These are phyloP conservation scores for Macropodus opercularis DNA, from an alignment of 2,797 vertebrate genomes.

Conservation along the genomic window DNA sequence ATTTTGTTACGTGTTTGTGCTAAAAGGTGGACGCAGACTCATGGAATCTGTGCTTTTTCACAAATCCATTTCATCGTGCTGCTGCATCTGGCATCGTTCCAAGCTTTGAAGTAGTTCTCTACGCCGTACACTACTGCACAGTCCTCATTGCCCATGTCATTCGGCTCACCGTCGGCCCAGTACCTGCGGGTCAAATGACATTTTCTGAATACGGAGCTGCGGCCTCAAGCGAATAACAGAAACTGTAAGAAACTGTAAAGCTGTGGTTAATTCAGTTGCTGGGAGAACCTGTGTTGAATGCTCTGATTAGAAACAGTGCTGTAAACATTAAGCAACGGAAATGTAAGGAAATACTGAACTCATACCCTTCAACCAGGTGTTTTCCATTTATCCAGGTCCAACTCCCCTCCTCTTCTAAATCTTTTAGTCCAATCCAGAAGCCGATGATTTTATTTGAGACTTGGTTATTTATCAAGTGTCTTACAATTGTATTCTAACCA, in stretches of 20 bases:
- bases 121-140: constrained; percentile 42
- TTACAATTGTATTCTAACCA: constrained; percentile 41
- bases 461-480: neutral
- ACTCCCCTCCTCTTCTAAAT: constrained; percentile 27
- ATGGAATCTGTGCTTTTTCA: constrained; percentile 28
- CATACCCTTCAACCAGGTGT: constrained; percentile 57
- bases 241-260: neutral
- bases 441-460: accelerated
- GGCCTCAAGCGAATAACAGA: too few species aligned
- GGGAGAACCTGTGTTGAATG: too few species aligned
- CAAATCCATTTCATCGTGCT: constrained; percentile 22
- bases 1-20: too few species aligned
- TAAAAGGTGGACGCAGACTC: too few species aligned
- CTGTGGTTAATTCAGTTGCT: neutral
- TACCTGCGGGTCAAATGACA: too few species aligned
- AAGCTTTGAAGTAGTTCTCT: constrained; percentile 47
- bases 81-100: neutral
- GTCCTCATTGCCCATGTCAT: constrained; percentile 6
- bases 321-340: too few species aligned
- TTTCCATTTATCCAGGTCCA: constrained; percentile 70
- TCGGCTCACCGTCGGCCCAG: constrained; percentile 61
- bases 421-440: constrained; percentile 65
- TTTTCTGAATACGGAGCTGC: too few species aligned
- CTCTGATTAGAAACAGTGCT: too few species aligned
- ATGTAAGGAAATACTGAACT: neutral